Conservation (phyloP, 2,888 invertebrate species). For the Allygus modestus region DNA sequence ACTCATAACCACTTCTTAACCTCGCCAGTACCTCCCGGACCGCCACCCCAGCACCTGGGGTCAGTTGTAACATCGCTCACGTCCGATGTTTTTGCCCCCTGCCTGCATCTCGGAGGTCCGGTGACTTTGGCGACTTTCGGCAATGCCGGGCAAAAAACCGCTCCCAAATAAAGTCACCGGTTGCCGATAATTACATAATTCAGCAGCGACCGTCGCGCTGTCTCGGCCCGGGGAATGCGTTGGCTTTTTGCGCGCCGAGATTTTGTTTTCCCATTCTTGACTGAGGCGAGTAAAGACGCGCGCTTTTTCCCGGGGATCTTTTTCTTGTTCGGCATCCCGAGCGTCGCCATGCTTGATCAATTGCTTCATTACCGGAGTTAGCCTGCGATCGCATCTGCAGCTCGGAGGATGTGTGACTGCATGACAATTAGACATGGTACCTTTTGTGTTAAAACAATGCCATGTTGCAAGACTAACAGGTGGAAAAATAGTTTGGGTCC, state of each 20-base stretch:
- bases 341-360: constrained; percentile 18
- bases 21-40: neutral
- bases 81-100: constrained; percentile 22
- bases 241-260: neutral
- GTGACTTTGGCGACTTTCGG: constrained; percentile 51
- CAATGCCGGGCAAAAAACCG: constrained; percentile 12
- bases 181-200: constrained; percentile 42
- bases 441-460: no score
- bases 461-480: no score
- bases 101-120: constrained; percentile 39
- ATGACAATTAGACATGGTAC: neutral
- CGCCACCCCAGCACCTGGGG: neutral
- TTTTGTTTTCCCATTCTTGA: constrained; percentile 50
- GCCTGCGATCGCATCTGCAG: neutral
- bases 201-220: constrained; percentile 34
- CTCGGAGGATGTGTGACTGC: neutral
- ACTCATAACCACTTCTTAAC: neutral
- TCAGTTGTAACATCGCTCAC: constrained; percentile 9
- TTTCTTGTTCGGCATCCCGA: constrained; percentile 44
- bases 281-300: constrained; percentile 23
- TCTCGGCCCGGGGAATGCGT: neutral
- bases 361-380: constrained; percentile 44
- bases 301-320: neutral
- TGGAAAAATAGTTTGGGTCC: no score
- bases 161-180: constrained; percentile 56